A percentile compares a stretch with the other conserved stretches of the same genome.
Conservation (phyloP, 2,113 vertebrate genomes). For the Pseudopodoces humilis region DNA sequence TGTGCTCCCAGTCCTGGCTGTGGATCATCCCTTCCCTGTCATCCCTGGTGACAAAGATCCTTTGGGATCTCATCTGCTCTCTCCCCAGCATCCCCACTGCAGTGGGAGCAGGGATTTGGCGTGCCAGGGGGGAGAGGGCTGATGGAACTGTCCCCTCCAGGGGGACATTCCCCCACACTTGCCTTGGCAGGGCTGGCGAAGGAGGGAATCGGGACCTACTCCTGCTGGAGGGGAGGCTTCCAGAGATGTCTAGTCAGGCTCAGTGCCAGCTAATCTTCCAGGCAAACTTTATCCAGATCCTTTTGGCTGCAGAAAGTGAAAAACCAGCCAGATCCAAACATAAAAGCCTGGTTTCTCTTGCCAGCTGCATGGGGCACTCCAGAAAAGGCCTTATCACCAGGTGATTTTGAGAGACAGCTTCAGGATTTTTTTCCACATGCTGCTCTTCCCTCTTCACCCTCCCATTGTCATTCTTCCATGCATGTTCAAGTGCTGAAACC, state of each 20-base stretch:
- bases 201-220: not conserved
- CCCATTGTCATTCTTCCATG: fast-evolving
- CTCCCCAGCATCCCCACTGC: not conserved
- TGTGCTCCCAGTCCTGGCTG: fast-evolving
- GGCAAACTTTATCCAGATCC: constrained; percentile 57
- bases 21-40: not conserved
- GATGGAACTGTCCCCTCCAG: not conserved
- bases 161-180: fast-evolving
- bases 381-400: constrained; percentile 39
- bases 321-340: constrained; percentile 24
- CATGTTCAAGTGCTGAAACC: not conserved
- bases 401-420: not conserved
- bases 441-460: not conserved
- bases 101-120: fast-evolving
- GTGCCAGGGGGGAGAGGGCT: not conserved
- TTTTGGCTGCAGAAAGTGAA: constrained; percentile 46
- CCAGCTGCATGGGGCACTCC: constrained; percentile 51
- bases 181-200: fast-evolving
- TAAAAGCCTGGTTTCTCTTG: constrained; percentile 33
- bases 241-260: constrained; percentile 35
- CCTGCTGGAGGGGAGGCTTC: not conserved
- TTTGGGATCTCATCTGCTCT: fast-evolving
- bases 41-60: not conserved
- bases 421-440: not conserved
- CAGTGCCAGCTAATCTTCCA: constrained; percentile 46